Percentiles rank a stretch among this genome's conserved stretches.
Conservation (phyloP, 2,113 vertebrate species). For the Eretmochelys imbricata region DNA sequence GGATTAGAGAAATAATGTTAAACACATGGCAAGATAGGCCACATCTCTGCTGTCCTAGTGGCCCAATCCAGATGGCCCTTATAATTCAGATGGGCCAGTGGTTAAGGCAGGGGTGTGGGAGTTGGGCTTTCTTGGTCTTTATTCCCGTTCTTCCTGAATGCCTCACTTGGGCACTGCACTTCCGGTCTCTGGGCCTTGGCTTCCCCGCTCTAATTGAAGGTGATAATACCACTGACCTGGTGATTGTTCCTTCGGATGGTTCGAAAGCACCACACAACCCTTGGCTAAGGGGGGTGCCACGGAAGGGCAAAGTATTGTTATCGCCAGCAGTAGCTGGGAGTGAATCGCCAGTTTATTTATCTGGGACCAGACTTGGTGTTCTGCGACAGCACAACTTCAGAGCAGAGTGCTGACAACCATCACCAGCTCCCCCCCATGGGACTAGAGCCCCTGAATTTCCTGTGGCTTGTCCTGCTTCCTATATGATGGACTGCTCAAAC, state of each 20-base stretch:
- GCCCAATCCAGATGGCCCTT: background rate
- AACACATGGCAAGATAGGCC: background rate
- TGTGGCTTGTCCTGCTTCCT: background rate
- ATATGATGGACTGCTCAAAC: rapidly evolving
- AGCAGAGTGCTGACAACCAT: rapidly evolving
- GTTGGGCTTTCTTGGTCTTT: rapidly evolving
- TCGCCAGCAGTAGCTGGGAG: rapidly evolving
- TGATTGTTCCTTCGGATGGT: background rate
- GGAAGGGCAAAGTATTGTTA: background rate
- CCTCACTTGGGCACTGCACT: background rate
- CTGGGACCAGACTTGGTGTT: rapidly evolving
- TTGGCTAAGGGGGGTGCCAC: background rate
- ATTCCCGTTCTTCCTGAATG: rapidly evolving
- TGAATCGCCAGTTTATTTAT: rapidly evolving
- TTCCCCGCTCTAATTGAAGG: background rate
- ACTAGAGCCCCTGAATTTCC: background rate
- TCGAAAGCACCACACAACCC: background rate
- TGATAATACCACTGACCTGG: rapidly evolving
- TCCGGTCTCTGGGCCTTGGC: rapidly evolving
- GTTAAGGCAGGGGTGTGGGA: rapidly evolving
- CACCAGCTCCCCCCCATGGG: background rate
- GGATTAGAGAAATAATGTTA: background rate
- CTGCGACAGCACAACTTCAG: background rate
- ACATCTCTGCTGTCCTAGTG: background rate
- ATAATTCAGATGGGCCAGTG: background rate